Evolutionary conservation across 2,888 invertebrate species (phyloP).

Genomic region (Drosophila nigricruria): DNA sequence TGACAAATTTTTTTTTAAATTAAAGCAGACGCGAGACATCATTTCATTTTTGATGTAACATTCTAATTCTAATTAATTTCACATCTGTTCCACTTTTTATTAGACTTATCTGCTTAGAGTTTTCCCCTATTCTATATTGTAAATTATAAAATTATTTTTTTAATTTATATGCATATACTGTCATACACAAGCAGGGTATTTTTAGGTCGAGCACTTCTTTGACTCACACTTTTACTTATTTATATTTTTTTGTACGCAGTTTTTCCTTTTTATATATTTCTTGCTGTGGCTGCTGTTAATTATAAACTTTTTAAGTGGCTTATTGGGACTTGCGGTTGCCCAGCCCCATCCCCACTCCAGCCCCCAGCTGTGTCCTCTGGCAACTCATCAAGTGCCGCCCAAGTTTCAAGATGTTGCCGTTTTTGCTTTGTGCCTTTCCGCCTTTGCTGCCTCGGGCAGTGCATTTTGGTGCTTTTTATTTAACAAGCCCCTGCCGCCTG

Average conservation of each 20-base stretch:
- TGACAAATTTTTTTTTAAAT: neutral
- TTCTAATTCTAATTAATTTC: too few species aligned
- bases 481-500: neutral
- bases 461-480: slow-evolving; percentile 33
- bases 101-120: too few species aligned
- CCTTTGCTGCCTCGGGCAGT: slow-evolving; percentile 29
- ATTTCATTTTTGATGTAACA: too few species aligned
- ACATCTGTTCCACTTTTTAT: too few species aligned
- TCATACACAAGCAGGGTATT: neutral
- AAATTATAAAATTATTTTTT: neutral
- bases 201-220: slow-evolving; percentile 8
- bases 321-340: slow-evolving; percentile 73
- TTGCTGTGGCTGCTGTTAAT: slow-evolving; percentile 66
- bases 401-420: slow-evolving; percentile 72
- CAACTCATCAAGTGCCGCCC: slow-evolving; percentile 68
- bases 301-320: slow-evolving; percentile 81
- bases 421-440: slow-evolving; percentile 36
- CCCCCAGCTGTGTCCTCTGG: slow-evolving; percentile 23
- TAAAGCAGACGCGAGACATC: neutral
- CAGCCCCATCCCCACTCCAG: neutral
- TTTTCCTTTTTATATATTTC: slow-evolving; percentile 29
- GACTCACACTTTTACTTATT: slow-evolving; percentile 27
- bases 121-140: too few species aligned
- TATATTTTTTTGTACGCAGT: slow-evolving; percentile 14
- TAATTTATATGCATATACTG: neutral